These are phyloP conservation scores for Mythimna loreyi DNA, from an alignment of 2,888 invertebrate genomes.

Conservation along the genomic window DNA sequence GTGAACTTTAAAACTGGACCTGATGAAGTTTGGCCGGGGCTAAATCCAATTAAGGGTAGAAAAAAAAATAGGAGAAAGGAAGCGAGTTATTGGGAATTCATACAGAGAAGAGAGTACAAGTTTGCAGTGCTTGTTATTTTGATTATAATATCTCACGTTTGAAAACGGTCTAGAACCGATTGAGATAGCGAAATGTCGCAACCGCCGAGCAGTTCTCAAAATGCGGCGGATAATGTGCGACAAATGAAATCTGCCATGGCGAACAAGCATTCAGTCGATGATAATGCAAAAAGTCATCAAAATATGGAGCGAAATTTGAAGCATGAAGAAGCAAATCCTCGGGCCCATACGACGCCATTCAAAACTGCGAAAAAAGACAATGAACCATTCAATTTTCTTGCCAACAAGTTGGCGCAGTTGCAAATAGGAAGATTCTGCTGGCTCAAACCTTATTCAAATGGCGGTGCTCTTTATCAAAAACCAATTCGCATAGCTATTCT, in stretches of 20 bases:
- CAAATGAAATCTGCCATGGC: neutral
- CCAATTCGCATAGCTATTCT: neutral
- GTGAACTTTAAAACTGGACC: constrained; percentile 35
- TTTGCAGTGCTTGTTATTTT: constrained; percentile 3
- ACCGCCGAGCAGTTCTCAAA: neutral
- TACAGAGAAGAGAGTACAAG: neutral
- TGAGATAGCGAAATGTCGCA: neutral
- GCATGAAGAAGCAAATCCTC: neutral
- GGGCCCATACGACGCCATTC: neutral
- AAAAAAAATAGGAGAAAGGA: neutral
- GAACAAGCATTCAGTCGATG: neutral
- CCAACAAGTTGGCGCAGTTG: constrained; percentile 12
- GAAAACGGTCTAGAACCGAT: neutral
- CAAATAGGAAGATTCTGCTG: neutral
- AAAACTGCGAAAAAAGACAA: neutral
- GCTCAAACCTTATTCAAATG: neutral
- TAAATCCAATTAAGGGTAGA: constrained; percentile 2
- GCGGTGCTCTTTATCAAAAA: neutral
- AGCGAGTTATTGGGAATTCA: neutral
- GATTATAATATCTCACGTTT: neutral
- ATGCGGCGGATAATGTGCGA: neutral
- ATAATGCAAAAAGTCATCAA: constrained; percentile 21
- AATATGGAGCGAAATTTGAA: neutral
- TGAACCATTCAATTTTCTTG: neutral
- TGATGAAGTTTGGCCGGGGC: constrained; percentile 16